These are phyloP conservation scores for Platerodrilus igneus DNA, from an alignment of 2,888 invertebrate genomes.

Conservation along the genomic window DNA sequence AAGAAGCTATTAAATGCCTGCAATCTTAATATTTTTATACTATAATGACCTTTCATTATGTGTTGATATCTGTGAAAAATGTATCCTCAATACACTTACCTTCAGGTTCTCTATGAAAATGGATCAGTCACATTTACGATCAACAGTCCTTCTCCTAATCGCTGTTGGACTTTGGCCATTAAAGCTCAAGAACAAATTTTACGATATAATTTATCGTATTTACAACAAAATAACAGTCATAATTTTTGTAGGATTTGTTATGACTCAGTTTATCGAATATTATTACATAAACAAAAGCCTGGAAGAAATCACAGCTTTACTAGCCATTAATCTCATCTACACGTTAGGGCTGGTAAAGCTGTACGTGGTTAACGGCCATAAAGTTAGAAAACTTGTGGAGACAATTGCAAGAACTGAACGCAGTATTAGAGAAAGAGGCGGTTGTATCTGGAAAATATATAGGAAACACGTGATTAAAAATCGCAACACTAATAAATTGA, in stretches of 20 bases:
- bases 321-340: constrained; percentile 2
- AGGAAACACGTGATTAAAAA: neutral
- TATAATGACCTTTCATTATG: too few relatives aligned
- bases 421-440: neutral
- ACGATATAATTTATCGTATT: neutral
- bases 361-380: neutral
- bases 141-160: neutral
- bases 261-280: neutral
- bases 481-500: neutral
- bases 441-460: neutral
- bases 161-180: constrained; percentile 10
- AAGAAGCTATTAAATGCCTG: too few relatives aligned
- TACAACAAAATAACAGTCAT: neutral
- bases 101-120: too few relatives aligned
- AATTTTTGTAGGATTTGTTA: neutral
- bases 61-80: too few relatives aligned
- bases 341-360: constrained; percentile 1
- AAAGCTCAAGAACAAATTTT: constrained; percentile 1
- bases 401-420: constrained; percentile 4
- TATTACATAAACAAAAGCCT: neutral
- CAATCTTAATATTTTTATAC: too few relatives aligned
- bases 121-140: neutral
- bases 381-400: neutral
- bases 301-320: constrained; percentile 1
- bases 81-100: too few relatives aligned